Conservation (phyloP, 2,113 vertebrate genomes). For the Orycteropus afer region DNA sequence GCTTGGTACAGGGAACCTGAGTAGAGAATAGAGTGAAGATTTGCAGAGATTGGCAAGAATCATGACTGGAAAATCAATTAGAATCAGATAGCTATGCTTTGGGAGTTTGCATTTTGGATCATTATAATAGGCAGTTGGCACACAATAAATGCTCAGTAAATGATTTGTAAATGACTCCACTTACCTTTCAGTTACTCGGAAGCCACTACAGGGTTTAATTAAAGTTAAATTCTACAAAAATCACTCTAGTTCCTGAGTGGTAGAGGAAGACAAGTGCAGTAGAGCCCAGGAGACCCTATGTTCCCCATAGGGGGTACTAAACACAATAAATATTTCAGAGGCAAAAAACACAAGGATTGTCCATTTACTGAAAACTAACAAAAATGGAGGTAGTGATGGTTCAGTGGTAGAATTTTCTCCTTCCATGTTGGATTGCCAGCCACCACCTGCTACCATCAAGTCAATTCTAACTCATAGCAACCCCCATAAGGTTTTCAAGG, state of each 20-base stretch:
- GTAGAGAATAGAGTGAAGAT: not conserved
- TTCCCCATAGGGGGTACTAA: not conserved
- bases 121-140: not conserved
- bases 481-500: no score
- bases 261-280: not conserved
- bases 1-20: accelerated
- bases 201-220: not conserved
- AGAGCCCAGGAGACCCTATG: not conserved
- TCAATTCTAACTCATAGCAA: no score
- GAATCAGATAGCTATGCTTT: not conserved
- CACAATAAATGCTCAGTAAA: not conserved
- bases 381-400: no score
- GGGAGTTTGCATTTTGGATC: not conserved
- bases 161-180: not conserved
- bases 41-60: not conserved
- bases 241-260: not conserved
- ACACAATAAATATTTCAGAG: not conserved
- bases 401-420: no score
- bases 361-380: accelerated
- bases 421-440: no score
- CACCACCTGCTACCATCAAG: no score
- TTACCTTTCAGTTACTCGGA: accelerated
- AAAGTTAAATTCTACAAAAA: not conserved
- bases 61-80: not conserved
- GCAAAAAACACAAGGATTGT: no score